Percentiles rank a stretch among this genome's conserved stretches.
phyloP scores from a whole-genome alignment of 2,113 vertebrate genomes.

The Mustelus asterias region DNA sequence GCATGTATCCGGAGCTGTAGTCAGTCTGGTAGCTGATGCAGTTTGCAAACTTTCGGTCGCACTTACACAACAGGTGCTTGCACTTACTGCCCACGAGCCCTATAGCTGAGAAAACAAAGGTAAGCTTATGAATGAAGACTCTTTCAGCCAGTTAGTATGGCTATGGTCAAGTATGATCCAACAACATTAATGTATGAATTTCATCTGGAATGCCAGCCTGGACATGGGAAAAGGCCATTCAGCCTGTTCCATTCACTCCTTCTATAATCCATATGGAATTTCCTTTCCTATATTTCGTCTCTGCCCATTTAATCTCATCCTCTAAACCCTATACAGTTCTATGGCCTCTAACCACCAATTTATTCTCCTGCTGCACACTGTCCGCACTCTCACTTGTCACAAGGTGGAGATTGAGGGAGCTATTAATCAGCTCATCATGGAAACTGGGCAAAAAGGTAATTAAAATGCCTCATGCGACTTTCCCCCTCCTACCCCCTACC shows the following conservation, averaged over 20 bases:
- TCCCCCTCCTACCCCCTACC: too few species aligned
- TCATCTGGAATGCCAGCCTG: not conserved
- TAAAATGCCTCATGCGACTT: not conserved
- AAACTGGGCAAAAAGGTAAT: not conserved
- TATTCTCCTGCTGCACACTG: not conserved
- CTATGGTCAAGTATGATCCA: not conserved
- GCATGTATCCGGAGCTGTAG: not conserved
- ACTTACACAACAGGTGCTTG: not conserved
- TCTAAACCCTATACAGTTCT: not conserved
- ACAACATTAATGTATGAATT: not conserved
- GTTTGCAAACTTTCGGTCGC: not conserved
- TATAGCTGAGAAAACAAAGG: not conserved
- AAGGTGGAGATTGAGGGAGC: not conserved
- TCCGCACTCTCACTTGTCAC: not conserved
- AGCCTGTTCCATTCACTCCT: not conserved
- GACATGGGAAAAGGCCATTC: not conserved
- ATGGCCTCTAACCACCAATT: not conserved
- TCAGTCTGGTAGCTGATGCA: not conserved
- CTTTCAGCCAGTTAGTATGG: not conserved
- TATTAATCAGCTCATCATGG: not conserved
- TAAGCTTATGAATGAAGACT: not conserved
- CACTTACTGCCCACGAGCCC: not conserved
- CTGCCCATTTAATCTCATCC: not conserved
- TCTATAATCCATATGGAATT: not conserved
- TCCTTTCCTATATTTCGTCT: not conserved